Evolutionary conservation across 2,888 invertebrate species (phyloP), one percentile per base, ranked within the genome.

Genomic region (Crocallis elinguaria): DNA sequence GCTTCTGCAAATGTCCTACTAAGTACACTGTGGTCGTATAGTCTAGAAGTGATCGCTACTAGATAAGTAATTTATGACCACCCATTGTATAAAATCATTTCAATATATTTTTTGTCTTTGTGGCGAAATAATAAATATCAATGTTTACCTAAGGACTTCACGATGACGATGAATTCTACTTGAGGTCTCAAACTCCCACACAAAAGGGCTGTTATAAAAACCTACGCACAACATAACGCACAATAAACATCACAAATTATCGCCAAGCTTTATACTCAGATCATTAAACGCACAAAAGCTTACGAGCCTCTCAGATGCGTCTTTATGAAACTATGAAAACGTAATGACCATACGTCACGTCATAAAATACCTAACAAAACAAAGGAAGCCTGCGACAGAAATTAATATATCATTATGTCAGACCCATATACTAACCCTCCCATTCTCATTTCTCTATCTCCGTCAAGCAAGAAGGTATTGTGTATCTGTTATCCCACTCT

Each of bases 381-480:
- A 91, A 91, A 88, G 73, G 87, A 66, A 77, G 86, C 82, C 70
- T 77, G 84, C 86, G 88, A 88, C 88, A 88, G 88, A 90, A 90
- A 91, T 91, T 91, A 91, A 91, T 91, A 90, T 87, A 91, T 91
- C 91, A 91, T 91, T 91, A 90, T 88, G 91, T 90, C 91, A 91
- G 82, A 79, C 81, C 83, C 91, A 91, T 82, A 75, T 81, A 81
- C 71, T 70, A 77, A 69, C 77, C 77, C 81, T 75, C 80, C 68
- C 72, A 70, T 69, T 51, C 46, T n/a, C 43, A 60, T 66, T 56
- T 39, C 13, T 11, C 69, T 48, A 45, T 81, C 84, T 62, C 73
- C 27, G 56, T 80, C 72, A 39, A 48, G 35, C 71, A 1, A 14
- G 35, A 2, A 0, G 3, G 3, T 2, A 19, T 25, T 0, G 14